phyloP scores from a whole-genome alignment of 2,797 vertebrate genomes.

The Enteromius afrohamiltoni region DNA sequence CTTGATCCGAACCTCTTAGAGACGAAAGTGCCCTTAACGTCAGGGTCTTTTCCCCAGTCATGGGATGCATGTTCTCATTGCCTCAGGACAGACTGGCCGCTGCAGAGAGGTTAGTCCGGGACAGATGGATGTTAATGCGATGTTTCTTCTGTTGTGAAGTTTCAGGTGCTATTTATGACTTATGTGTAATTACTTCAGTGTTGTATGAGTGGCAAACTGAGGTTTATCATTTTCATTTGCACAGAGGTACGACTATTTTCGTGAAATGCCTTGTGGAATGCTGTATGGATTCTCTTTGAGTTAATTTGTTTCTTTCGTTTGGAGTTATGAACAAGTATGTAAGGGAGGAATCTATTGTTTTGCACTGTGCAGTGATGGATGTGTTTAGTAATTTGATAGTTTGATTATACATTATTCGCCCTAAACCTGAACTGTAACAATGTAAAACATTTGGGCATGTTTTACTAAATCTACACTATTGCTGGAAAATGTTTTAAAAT shows the following conservation, averaged over 20 bases:
- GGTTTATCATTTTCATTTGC: neutral
- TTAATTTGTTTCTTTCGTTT: neutral
- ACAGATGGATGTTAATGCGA: neutral
- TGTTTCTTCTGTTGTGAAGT: neutral
- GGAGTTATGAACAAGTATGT: neutral
- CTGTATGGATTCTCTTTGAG: neutral
- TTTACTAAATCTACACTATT: neutral
- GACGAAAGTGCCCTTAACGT: neutral
- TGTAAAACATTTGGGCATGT: neutral
- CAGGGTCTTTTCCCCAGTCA: slow-evolving; percentile 28
- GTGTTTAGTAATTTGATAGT: neutral
- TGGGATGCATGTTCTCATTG: slow-evolving; percentile 57
- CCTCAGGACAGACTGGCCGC: slow-evolving; percentile 53
- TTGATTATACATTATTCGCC: neutral
- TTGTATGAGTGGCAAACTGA: neutral
- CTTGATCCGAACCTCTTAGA: neutral
- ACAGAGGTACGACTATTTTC: neutral
- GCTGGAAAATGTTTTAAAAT: neutral
- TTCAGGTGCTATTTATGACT: neutral
- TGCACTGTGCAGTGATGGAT: neutral
- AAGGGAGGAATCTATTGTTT: neutral
- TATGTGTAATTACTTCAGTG: neutral
- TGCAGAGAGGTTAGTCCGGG: slow-evolving; percentile 54
- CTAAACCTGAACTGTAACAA: neutral
- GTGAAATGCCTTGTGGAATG: neutral